Evolutionary conservation across 2,888 invertebrate genomes (phyloP).

Genomic region (Spodoptera littoralis): DNA sequence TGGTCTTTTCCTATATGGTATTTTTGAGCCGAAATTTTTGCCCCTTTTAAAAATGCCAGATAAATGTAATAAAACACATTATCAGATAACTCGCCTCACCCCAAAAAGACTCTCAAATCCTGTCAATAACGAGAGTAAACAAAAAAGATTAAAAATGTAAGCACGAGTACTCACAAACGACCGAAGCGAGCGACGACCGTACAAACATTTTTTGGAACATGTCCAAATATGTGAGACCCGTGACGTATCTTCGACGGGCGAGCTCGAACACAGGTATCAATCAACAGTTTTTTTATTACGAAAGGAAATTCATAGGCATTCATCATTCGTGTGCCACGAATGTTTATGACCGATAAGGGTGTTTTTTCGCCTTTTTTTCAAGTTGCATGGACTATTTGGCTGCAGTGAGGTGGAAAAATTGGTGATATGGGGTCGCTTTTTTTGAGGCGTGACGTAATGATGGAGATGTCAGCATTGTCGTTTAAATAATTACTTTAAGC

Average conservation of each 20-base stretch:
- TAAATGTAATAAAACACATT: too few relatives aligned
- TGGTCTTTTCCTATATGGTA: too few relatives aligned
- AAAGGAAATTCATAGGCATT: conserved; percentile 51
- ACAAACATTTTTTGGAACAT: conserved; percentile 13
- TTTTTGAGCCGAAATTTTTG: too few relatives aligned
- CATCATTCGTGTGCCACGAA: conserved; percentile 46
- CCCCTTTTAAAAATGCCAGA: too few relatives aligned
- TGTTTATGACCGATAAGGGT: conserved; percentile 44
- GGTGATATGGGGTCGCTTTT: neutral
- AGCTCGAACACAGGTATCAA: conserved; percentile 50
- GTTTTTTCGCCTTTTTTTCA: conserved; percentile 1
- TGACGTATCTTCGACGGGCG: conserved; percentile 40
- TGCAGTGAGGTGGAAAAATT: conserved; percentile 14
- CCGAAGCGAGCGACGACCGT: too few relatives aligned
- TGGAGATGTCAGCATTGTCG: too few relatives aligned
- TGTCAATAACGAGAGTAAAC: neutral
- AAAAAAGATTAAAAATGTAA: conserved; percentile 24
- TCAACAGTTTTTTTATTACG: conserved; percentile 45
- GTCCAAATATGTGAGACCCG: conserved; percentile 28
- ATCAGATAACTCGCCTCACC: too few relatives aligned
- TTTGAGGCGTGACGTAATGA: too few relatives aligned
- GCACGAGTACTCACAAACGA: neutral
- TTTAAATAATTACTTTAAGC: too few relatives aligned
- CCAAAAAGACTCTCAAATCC: too few relatives aligned
- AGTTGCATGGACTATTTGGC: conserved; percentile 3